phyloP scores from a whole-genome alignment of 1,140 invertebrate genomes.

The Drosophila asahinai region DNA sequence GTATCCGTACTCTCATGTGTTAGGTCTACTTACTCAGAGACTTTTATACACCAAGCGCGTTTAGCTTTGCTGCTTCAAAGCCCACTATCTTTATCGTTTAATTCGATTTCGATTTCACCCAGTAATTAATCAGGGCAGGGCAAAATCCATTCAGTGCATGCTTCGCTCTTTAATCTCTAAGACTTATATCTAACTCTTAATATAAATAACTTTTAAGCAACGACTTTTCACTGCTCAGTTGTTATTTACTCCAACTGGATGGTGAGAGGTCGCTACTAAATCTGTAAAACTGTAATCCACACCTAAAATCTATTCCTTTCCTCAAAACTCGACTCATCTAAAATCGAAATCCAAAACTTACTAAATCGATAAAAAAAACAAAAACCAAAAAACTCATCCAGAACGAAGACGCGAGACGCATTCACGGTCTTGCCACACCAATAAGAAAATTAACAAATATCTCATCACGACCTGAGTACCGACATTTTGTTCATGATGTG shows the following conservation, averaged over 20 bases:
- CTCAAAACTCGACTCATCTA: constrained; percentile 67
- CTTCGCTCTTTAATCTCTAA: constrained; percentile 34
- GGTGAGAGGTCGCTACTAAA: constrained; percentile 11
- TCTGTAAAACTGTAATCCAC: constrained; percentile 59
- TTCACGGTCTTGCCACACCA: constrained; percentile 85
- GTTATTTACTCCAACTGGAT: background rate
- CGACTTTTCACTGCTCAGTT: constrained; percentile 17
- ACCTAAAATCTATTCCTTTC: constrained; percentile 80
- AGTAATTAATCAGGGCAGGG: constrained; percentile 9
- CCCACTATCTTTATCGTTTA: constrained; percentile 46
- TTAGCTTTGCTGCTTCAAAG: constrained; percentile 70
- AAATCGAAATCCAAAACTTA: constrained; percentile 58
- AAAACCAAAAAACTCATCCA: constrained; percentile 79
- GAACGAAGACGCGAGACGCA: constrained; percentile 85
- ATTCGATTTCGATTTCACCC: constrained; percentile 9
- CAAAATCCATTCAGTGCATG: constrained; percentile 54
- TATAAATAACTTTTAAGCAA: constrained; percentile 26
- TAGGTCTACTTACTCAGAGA: constrained; percentile 49
- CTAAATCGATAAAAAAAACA: constrained; percentile 47
- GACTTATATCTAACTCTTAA: constrained; percentile 13
- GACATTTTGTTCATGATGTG: constrained; percentile 85
- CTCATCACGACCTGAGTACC: constrained; percentile 85
- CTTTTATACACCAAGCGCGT: constrained; percentile 31
- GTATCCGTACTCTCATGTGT: constrained; percentile 6
- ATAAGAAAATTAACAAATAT: constrained; percentile 85